These are phyloP conservation scores for Hydraecia micacea DNA, from an alignment of 2,888 invertebrate genomes.

Conservation along the genomic window DNA sequence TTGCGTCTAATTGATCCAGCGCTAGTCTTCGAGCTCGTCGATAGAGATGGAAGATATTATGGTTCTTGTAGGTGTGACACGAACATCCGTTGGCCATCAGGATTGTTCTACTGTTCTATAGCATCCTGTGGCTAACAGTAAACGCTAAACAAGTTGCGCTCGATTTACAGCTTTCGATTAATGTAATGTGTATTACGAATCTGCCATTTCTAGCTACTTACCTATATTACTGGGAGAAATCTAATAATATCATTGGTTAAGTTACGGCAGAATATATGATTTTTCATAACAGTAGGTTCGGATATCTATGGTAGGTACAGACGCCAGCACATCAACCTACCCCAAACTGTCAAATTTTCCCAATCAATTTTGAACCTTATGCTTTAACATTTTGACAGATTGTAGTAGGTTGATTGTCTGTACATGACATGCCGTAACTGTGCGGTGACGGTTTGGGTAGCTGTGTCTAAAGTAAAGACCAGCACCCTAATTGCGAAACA, in stretches of 20 bases:
- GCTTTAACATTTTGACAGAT: no score
- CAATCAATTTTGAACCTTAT: no score
- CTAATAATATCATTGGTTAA: neutral
- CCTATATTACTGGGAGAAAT: neutral
- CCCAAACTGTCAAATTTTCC: no score
- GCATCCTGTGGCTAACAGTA: constrained; percentile 4
- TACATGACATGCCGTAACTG: neutral
- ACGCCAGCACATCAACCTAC: no score
- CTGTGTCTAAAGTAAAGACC: neutral
- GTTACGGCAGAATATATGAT: neutral
- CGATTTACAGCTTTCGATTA: constrained; percentile 1
- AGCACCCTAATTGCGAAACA: no score
- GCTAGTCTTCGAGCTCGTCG: neutral
- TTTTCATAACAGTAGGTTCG: neutral
- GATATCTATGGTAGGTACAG: no score
- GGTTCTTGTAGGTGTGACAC: neutral
- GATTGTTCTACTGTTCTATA: neutral
- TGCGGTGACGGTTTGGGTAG: neutral
- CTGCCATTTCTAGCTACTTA: neutral
- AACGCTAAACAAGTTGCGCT: neutral
- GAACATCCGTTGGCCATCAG: constrained; percentile 1
- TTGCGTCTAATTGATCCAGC: constrained; percentile 28
- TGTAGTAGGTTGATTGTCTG: no score
- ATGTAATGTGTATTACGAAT: neutral
- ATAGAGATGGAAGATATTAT: constrained; percentile 19